Base-by-base conservation (phyloP, 2,113 vertebrate genomes). In the Vicugna pacos region DNA sequence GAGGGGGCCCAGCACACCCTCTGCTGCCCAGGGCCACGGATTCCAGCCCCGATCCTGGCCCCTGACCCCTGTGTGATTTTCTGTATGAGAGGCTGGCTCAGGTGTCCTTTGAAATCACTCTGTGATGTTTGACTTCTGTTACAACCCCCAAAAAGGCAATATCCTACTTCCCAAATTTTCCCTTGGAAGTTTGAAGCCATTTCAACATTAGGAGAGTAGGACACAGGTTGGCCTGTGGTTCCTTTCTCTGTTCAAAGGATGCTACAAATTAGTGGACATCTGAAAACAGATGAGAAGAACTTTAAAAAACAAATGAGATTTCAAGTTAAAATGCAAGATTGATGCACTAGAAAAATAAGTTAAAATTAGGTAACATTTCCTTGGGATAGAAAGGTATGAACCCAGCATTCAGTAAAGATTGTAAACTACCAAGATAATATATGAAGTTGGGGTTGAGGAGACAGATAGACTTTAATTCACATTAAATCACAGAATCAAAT, bases 11-110 rank as follows among this genome's bases (percentile, higher is more conserved):
- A 19, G 10, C 46, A 20, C 22, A 30, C 32, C 70, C 50, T 50
- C 17, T 0, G 19, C 26, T 38, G 17, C 22, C 13, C 24, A 8
- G 32, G 15, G 9, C 28, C 60, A 8, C 1, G 1, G 42, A 2
- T 58, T 48, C 35, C 28, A 11, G 54, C 50, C 92, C 58, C 3
- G 4, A 11, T 35, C 38, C 22, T 46, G 38, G 79, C 22, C 48
- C 46, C 62, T 52, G 42, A 62, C 16, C 4, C n/a, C 7, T 6
- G 6, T 67, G 58, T 58, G 32, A 5, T 62, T 9, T 46, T 42
- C 2, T 16, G 16, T 54, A 20, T 11, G 50, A 80, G 9, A 76
- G 6, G 12, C 35, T 32, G 56, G 28, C 48, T 26, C 28, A 38
- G 11, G 38, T 1, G 15, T 28, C n/a, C 50, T 85, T 13, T 79